These are phyloP conservation scores for Magallana ariakensis DNA, from an alignment of 1,140 invertebrate species.

Conservation along the genomic window DNA sequence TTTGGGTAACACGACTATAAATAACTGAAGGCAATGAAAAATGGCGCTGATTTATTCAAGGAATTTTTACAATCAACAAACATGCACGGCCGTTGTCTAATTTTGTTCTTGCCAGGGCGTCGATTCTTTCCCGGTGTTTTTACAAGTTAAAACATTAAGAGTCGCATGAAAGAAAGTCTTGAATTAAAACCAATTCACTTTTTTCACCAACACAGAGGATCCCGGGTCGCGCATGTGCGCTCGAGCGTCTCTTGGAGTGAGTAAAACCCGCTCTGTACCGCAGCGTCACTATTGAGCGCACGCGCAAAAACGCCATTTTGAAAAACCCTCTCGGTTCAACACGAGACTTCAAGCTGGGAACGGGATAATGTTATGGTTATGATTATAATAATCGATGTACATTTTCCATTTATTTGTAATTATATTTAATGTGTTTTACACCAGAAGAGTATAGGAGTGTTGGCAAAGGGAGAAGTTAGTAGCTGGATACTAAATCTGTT, in stretches of 20 bases:
- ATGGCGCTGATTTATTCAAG: too few relatives aligned
- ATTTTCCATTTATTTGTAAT: constrained; percentile 27
- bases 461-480: not conserved
- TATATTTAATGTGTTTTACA: constrained; percentile 38
- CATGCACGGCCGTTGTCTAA: not conserved
- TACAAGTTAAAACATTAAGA: constrained; percentile 23
- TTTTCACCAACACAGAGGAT: constrained; percentile 18
- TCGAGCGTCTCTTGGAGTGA: not conserved
- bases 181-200: constrained; percentile 32
- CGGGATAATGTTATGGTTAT: not conserved
- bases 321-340: not conserved
- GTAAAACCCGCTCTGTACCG: not conserved
- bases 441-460: constrained; percentile 1
- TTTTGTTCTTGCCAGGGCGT: constrained; percentile 12
- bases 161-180: constrained; percentile 24
- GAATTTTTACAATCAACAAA: not conserved
- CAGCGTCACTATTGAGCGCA: not conserved
- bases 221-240: constrained; percentile 26
- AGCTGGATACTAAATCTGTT: constrained; percentile 20
- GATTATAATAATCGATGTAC: constrained; percentile 6
- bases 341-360: not conserved
- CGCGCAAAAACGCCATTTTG: constrained; percentile 25
- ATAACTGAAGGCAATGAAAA: too few relatives aligned
- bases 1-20: too few relatives aligned
- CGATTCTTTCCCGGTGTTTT: not conserved